Conservation (phyloP, 2,888 invertebrate species). For the Rhopalosiphum nymphaeae region DNA sequence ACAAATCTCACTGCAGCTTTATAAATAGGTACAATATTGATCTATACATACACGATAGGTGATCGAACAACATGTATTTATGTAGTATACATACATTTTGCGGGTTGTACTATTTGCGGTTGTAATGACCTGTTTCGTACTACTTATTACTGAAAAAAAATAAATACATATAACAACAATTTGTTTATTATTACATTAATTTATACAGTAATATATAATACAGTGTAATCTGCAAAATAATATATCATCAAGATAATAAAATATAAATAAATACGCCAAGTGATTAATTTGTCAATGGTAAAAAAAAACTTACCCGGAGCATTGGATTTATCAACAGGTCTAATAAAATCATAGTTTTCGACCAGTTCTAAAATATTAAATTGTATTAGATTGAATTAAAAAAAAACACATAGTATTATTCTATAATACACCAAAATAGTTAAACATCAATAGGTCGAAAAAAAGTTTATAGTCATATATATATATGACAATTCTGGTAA, state of each 20-base stretch:
- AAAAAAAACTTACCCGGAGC: neutral
- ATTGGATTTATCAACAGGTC: neutral
- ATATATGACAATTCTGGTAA: no score
- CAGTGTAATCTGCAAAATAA: neutral
- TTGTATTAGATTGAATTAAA: neutral
- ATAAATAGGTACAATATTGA: neutral
- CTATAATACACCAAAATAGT: neutral
- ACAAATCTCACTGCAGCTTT: neutral
- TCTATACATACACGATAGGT: neutral
- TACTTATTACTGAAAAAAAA: neutral
- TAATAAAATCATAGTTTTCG: neutral
- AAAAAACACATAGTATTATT: neutral
- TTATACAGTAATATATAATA: neutral
- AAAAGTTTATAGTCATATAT: no score
- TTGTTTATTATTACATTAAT: neutral
- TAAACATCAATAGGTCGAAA: no score
- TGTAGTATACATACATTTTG: neutral
- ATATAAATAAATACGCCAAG: neutral
- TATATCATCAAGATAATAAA: neutral
- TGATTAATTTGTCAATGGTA: neutral
- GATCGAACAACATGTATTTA: neutral
- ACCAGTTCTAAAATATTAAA: slow-evolving; percentile 2
- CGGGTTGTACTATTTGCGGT: neutral
- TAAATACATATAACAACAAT: neutral
- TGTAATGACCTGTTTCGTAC: neutral